Conservation (phyloP, 2,888 invertebrate species). For the Nomada hirtipes region DNA sequence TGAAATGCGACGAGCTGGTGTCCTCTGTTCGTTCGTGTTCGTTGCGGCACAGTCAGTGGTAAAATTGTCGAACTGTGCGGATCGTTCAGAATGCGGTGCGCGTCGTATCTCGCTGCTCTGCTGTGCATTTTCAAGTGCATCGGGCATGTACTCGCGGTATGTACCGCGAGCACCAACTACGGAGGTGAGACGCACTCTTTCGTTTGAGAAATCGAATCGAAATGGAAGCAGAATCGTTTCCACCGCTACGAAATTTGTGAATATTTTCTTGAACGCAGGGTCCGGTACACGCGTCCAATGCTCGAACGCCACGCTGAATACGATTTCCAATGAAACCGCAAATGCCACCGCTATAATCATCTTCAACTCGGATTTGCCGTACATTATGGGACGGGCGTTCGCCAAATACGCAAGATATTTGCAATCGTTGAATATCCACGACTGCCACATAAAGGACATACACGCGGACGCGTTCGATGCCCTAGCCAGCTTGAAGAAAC, state of each 20-base stretch:
- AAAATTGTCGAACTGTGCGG: slow-evolving; percentile 23
- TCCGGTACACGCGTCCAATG: slow-evolving; percentile 71
- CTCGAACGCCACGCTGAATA: slow-evolving; percentile 64
- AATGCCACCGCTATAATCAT: slow-evolving; percentile 68
- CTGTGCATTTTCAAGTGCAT: slow-evolving; percentile 58
- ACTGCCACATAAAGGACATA: slow-evolving; percentile 71
- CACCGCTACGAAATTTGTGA: background rate
- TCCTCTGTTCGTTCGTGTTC: slow-evolving; percentile 23
- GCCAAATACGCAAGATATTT: slow-evolving; percentile 59
- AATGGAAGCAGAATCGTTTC: too few species aligned
- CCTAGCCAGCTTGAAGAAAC: slow-evolving; percentile 68
- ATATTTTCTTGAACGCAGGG: slow-evolving; percentile 49
- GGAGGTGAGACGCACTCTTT: slow-evolving; percentile 66
- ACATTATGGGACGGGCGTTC: slow-evolving; percentile 68
- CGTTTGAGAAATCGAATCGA: background rate
- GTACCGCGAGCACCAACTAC: slow-evolving; percentile 69
- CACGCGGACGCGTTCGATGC: slow-evolving; percentile 68
- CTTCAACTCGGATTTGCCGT: slow-evolving; percentile 69
- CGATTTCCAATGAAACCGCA: slow-evolving; percentile 53
- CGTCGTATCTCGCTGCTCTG: slow-evolving; percentile 42
- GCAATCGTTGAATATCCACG: slow-evolving; percentile 70
- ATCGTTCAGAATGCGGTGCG: slow-evolving; percentile 55
- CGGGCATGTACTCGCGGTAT: slow-evolving; percentile 56
- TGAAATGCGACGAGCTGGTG: slow-evolving; percentile 18
- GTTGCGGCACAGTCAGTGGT: slow-evolving; percentile 41